Evolutionary conservation across 2,797 vertebrate genomes (phyloP).

Genomic region (Hoplostethus atlanticus): DNA sequence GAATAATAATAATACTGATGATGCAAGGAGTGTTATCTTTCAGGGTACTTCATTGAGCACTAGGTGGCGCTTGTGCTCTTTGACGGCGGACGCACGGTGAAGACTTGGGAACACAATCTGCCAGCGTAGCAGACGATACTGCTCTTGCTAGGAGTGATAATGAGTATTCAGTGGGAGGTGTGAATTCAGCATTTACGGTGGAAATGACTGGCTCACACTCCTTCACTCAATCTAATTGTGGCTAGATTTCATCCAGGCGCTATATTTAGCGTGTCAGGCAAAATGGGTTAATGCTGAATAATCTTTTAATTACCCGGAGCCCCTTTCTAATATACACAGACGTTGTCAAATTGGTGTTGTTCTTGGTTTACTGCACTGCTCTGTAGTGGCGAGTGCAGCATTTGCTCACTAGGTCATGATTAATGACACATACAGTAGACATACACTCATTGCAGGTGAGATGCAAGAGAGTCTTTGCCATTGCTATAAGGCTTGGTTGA

Average conservation of each 20-base stretch:
- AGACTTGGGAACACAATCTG: constrained; percentile 38
- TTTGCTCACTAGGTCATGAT: constrained; percentile 8
- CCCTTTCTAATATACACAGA: constrained; percentile 15
- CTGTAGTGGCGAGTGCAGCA: not conserved
- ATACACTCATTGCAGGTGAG: constrained; percentile 22
- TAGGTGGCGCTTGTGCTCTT: constrained; percentile 72
- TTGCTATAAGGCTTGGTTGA: constrained; percentile 9
- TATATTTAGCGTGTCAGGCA: constrained; percentile 55
- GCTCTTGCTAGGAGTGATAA: constrained; percentile 67
- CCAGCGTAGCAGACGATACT: constrained; percentile 50
- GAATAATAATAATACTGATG: constrained; percentile 4
- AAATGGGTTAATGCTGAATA: constrained; percentile 42
- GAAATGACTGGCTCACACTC: constrained; percentile 63
- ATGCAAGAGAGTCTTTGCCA: constrained; percentile 11
- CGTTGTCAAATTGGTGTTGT: not conserved
- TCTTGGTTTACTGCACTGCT: constrained; percentile 12
- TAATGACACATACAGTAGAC: constrained; percentile 13
- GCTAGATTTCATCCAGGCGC: constrained; percentile 47
- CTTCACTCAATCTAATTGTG: constrained; percentile 68
- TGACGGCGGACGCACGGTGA: constrained; percentile 9
- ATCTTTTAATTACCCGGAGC: constrained; percentile 36
- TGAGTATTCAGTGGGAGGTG: constrained; percentile 73
- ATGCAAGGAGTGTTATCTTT: not conserved
- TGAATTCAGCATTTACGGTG: constrained; percentile 68
- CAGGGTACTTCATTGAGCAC: constrained; percentile 43